These are phyloP conservation scores for Congeria kusceri DNA, from an alignment of 2,888 invertebrate genomes.

Conservation along the genomic window DNA sequence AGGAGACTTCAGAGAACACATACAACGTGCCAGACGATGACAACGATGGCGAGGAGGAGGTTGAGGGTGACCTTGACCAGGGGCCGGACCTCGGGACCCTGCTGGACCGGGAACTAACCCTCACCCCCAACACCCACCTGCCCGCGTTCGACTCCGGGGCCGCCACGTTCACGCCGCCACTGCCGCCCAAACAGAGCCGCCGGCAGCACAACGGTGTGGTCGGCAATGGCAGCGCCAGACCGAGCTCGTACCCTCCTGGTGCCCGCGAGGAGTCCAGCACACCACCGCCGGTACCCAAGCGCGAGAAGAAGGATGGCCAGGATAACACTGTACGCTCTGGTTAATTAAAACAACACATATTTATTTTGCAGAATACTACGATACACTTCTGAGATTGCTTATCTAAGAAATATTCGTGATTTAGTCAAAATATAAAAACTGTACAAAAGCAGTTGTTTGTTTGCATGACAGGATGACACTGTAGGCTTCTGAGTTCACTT, in stretches of 20 bases:
- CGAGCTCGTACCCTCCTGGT: constrained; percentile 33
- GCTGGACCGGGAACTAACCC: constrained; percentile 78
- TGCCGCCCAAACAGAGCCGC: constrained; percentile 77
- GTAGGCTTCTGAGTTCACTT: too few relatives aligned
- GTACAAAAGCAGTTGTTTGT: too few relatives aligned
- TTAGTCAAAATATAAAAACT: too few relatives aligned
- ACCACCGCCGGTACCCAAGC: constrained; percentile 75
- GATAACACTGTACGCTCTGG: constrained; percentile 44
- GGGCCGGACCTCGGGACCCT: constrained; percentile 78
- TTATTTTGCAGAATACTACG: too few relatives aligned
- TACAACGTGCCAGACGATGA: constrained; percentile 51
- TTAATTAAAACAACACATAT: too few relatives aligned
- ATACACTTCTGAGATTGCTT: too few relatives aligned
- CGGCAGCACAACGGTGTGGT: constrained; percentile 71
- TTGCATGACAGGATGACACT: too few relatives aligned
- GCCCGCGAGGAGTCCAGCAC: constrained; percentile 48
- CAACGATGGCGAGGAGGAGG: constrained; percentile 44
- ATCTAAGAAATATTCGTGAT: too few relatives aligned
- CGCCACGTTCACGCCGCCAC: constrained; percentile 80
- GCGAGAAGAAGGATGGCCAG: constrained; percentile 66
- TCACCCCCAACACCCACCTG: constrained; percentile 75
- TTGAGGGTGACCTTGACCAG: constrained; percentile 63
- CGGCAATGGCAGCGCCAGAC: constrained; percentile 5
- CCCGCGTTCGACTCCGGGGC: constrained; percentile 58
- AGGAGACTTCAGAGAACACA: constrained; percentile 30